These are phyloP conservation scores for Cyanocitta stelleri DNA, from an alignment of 2,113 vertebrate species.

Conservation along the genomic window DNA sequence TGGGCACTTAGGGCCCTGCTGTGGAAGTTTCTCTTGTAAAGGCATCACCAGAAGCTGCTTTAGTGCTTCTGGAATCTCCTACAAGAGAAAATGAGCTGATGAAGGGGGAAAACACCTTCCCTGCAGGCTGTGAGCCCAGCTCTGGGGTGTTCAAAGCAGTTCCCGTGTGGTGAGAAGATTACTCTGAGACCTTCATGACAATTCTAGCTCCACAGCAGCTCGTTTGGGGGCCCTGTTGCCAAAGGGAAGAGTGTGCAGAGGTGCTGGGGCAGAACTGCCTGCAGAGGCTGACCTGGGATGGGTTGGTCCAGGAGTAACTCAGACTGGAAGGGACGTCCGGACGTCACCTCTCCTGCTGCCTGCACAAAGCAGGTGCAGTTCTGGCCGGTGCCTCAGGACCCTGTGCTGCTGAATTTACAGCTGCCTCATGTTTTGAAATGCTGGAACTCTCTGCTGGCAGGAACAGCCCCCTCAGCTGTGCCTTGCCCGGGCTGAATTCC, in stretches of 20 bases:
- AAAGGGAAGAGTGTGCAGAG: background rate
- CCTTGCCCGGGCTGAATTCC: background rate
- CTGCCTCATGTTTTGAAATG: background rate
- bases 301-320: background rate
- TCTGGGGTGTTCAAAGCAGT: background rate
- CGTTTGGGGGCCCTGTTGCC: background rate
- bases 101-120: background rate
- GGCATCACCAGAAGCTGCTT: background rate
- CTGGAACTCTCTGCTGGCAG: background rate
- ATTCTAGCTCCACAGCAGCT: background rate
- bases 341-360: too few species aligned
- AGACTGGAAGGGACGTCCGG: background rate
- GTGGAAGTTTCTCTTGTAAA: background rate
- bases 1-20: background rate
- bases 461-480: accelerated
- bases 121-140: background rate
- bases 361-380: background rate
- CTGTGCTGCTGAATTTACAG: background rate
- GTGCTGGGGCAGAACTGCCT: background rate
- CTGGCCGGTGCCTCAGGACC: background rate
- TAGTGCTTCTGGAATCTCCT: background rate
- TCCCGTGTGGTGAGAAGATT: background rate
- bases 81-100: background rate
- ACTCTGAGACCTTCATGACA: accelerated
- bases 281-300: background rate